phyloP scores from a whole-genome alignment of 2,113 vertebrate species.

The Lates calcarifer region DNA sequence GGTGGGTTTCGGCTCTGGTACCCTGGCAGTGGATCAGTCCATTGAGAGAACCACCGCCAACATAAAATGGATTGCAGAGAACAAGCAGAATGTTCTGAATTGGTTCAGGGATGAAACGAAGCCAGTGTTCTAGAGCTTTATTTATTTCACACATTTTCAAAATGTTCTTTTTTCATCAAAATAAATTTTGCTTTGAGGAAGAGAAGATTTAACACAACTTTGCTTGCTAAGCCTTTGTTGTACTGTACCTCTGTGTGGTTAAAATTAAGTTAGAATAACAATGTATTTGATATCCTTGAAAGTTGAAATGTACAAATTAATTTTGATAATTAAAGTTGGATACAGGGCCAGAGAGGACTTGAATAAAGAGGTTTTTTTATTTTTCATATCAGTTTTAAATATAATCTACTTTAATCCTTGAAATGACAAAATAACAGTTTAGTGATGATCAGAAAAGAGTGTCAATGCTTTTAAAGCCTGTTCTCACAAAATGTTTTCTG shows the following conservation, averaged over 20 bases:
- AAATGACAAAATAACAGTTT: neutral
- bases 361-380: neutral
- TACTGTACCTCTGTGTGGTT: neutral
- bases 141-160: neutral
- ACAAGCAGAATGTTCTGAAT: slow-evolving; percentile 60
- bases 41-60: slow-evolving; percentile 91
- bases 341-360: neutral
- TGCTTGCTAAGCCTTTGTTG: neutral
- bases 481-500: neutral
- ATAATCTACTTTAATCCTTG: neutral
- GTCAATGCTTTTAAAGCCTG: too few species aligned
- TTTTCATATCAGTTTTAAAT: neutral
- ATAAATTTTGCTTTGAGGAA: neutral
- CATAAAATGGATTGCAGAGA: slow-evolving; percentile 90
- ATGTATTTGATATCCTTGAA: neutral
- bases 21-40: slow-evolving; percentile 91
- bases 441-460: neutral
- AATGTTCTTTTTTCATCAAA: neutral
- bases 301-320: neutral
- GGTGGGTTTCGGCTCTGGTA: slow-evolving; percentile 90
- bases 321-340: neutral
- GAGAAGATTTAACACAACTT: neutral
- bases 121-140: neutral
- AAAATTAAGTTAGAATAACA: neutral
- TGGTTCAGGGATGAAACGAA: slow-evolving; percentile 82